A percentile compares a stretch with the other conserved stretches of the same genome.
phyloP scores from a whole-genome alignment of 1,140 invertebrate genomes.

The Thaumatotibia leucotreta region DNA sequence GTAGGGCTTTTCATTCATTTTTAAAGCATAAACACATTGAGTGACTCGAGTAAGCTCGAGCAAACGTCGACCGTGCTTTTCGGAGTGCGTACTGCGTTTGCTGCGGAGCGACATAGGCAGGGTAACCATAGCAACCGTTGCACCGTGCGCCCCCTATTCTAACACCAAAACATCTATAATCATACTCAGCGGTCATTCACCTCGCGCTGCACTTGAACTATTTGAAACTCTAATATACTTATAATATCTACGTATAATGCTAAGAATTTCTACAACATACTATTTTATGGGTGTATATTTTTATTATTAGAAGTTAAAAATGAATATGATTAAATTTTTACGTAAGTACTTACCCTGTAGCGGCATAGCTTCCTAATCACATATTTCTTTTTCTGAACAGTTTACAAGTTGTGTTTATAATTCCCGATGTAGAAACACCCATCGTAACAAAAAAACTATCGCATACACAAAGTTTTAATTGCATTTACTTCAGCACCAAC shows the following conservation, averaged over 20 bases:
- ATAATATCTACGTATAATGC: background rate
- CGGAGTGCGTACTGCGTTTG: too few species aligned
- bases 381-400: background rate
- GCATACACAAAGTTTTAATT: background rate
- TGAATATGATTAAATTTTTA: too few species aligned
- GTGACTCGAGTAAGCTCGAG: background rate
- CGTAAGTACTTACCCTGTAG: background rate
- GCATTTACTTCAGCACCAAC: background rate
- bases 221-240: background rate
- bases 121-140: conserved; percentile 26
- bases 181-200: conserved; percentile 25
- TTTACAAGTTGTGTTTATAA: background rate
- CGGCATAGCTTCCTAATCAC: background rate
- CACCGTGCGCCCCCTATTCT: conserved; percentile 21
- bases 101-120: background rate
- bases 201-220: conserved; percentile 14
- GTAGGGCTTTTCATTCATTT: too few species aligned
- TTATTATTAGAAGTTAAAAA: background rate
- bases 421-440: background rate
- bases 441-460: background rate
- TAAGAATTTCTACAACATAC: background rate
- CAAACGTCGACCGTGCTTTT: too few species aligned
- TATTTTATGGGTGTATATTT: background rate
- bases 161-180: conserved; percentile 16
- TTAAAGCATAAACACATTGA: too few species aligned